Evolutionary conservation across 92 coral and sea anemone genomes (phyloP).

Genomic region (Palythoa grandiflora): DNA sequence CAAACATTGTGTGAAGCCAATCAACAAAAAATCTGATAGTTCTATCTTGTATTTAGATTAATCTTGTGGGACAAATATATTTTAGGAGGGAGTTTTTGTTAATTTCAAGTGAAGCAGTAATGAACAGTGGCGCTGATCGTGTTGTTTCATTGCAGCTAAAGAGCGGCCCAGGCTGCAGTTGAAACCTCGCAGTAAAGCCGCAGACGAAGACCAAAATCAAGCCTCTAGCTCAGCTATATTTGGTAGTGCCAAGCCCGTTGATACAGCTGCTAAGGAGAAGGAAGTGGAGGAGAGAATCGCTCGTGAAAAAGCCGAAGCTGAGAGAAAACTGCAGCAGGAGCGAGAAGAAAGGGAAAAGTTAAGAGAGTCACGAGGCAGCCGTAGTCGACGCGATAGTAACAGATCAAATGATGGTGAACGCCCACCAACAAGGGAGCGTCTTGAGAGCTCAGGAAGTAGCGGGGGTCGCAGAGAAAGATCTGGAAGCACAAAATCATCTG

Average conservation of each 20-base stretch:
- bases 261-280: conserved; percentile 94
- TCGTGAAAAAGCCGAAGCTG: conserved; percentile 81
- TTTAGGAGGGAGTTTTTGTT: neutral
- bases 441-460: conserved; percentile 58
- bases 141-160: conserved; percentile 58
- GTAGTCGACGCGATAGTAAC: conserved; percentile 80
- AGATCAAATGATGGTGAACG: conserved; percentile 83
- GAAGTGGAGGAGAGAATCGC: conserved; percentile 94
- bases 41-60: no score
- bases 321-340: conserved; percentile 71
- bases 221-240: conserved; percentile 83
- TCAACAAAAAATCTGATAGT: no score
- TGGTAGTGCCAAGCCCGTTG: conserved; percentile 98
- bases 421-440: conserved; percentile 51
- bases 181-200: conserved; percentile 87
- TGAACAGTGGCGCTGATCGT: neutral
- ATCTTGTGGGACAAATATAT: no score
- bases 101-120: neutral
- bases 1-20: no score
- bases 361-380: conserved; percentile 69
- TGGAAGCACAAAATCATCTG: conserved; percentile 75
- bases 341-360: conserved; percentile 48
- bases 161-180: conserved; percentile 90
- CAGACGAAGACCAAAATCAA: conserved; percentile 59
- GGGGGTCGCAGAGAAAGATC: conserved; percentile 61